These are phyloP conservation scores for Notodonta dromedarius DNA, from an alignment of 2,888 invertebrate genomes.

Conservation along the genomic window DNA sequence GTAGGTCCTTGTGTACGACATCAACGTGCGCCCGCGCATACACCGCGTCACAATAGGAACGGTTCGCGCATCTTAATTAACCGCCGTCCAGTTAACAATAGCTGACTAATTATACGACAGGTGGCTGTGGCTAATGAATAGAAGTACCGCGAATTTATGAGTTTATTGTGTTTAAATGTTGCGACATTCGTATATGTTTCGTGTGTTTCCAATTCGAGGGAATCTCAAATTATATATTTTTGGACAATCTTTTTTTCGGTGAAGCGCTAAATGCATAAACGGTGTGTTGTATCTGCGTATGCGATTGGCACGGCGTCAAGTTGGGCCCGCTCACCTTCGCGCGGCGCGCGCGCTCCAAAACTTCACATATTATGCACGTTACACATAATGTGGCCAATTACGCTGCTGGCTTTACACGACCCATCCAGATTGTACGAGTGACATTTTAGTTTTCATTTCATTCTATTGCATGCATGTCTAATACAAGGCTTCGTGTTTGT, in stretches of 20 bases:
- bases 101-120: constrained; percentile 66
- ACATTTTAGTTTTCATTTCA: background rate
- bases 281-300: constrained; percentile 50
- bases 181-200: constrained; percentile 10
- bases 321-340: constrained; percentile 72
- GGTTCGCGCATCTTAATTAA: constrained; percentile 74
- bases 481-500: no score
- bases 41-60: constrained; percentile 51
- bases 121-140: constrained; percentile 52
- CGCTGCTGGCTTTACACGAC: constrained; percentile 25
- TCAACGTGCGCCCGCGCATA: constrained; percentile 70
- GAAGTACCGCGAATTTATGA: constrained; percentile 35
- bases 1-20: constrained; percentile 65
- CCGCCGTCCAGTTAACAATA: constrained; percentile 61
- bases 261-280: constrained; percentile 37
- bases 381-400: constrained; percentile 28
- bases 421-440: constrained; percentile 25
- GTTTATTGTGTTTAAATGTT: constrained; percentile 28
- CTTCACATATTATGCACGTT: constrained; percentile 35
- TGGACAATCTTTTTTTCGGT: constrained; percentile 17
- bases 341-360: constrained; percentile 44
- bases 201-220: constrained; percentile 7
- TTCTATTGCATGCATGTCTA: no score
- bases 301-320: constrained; percentile 72
- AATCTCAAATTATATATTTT: constrained; percentile 16